A percentile compares a stretch with the other conserved stretches of the same genome.
phyloP scores from a whole-genome alignment of 2,113 vertebrate genomes.

The Rostratula benghalensis region DNA sequence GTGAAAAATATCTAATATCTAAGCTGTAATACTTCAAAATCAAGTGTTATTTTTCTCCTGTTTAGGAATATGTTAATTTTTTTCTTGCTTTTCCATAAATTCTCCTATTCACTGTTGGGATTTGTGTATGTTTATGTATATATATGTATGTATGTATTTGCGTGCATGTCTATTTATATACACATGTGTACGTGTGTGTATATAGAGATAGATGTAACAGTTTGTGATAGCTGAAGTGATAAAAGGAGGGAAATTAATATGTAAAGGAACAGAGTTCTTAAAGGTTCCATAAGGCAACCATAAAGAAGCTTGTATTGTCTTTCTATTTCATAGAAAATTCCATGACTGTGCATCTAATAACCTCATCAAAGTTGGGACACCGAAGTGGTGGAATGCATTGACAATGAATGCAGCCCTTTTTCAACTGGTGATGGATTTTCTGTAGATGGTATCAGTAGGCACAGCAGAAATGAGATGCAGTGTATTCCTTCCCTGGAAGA shows the following conservation, averaged over 20 bases:
- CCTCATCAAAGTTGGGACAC: not conserved
- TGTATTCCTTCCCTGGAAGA: slow-evolving; percentile 40
- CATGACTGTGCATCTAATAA: slow-evolving; percentile 20
- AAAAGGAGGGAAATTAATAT: not conserved
- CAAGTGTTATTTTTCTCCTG: not conserved
- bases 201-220: not conserved
- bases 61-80: not conserved
- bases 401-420: slow-evolving; percentile 30
- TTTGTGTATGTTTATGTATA: not conserved
- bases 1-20: not conserved
- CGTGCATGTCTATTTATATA: too few species aligned
- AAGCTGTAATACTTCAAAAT: not conserved
- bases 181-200: not conserved
- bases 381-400: not conserved
- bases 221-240: not conserved
- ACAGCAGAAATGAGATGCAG: slow-evolving; percentile 32
- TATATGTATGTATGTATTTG: not conserved
- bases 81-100: not conserved
- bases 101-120: not conserved
- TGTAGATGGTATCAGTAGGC: slow-evolving; percentile 53
- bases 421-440: slow-evolving; percentile 54
- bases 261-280: not conserved
- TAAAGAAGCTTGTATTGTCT: not conserved
- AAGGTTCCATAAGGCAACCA: not conserved
- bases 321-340: slow-evolving; percentile 23